Base-by-base conservation (phyloP, 2,888 invertebrate genomes). In the Junonia oenone region DNA sequence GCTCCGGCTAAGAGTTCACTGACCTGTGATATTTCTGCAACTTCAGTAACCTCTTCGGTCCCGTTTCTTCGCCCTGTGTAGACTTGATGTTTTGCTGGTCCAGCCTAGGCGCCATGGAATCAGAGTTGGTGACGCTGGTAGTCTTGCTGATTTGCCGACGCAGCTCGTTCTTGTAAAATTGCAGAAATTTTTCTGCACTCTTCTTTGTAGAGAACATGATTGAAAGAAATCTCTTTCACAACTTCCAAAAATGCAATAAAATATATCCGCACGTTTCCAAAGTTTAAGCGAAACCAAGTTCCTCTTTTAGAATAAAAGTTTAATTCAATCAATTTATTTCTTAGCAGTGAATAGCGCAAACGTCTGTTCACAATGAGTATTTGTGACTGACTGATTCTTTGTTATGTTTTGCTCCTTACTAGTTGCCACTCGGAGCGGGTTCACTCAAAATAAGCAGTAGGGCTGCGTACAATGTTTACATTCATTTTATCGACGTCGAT, bases 81-180 rank as follows among this genome's bases (percentile, higher is more conserved):
- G 74, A 67, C 61, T 81, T 83, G 51, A 72, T 69, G 11, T 73
- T 68, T 11, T 78, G 68, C 63, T 86, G 88, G 60, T 90, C 90
- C 48, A 91, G 78, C 52, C 91, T 82, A 0, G 91, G 87, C 11
- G 86, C 85, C 83, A 92, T 91, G 17, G 91, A 90, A 69, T 92
- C 92, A 50, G 92, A 92, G 72, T 92, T 92, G 11, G 92, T 91
- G 45, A 91, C 91, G 71, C 91, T 92, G 14, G 91, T 91, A 0
- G 92, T 92, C 78, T 92, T 93, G 77, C 92, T 92, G 64, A 93
- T 93, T 59, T 89, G 85, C 60, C 91, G 80, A 67, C 87, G 82
- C 51, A 90, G 69, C 67, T 90, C 90, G 67, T 84, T 83, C 68
- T 80, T 85, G 71, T 87, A 89, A 47, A 80, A 71, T 65, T 84